Base-by-base conservation (phyloP, 1,140 invertebrate species). In the Drosophila sturtevanti region DNA sequence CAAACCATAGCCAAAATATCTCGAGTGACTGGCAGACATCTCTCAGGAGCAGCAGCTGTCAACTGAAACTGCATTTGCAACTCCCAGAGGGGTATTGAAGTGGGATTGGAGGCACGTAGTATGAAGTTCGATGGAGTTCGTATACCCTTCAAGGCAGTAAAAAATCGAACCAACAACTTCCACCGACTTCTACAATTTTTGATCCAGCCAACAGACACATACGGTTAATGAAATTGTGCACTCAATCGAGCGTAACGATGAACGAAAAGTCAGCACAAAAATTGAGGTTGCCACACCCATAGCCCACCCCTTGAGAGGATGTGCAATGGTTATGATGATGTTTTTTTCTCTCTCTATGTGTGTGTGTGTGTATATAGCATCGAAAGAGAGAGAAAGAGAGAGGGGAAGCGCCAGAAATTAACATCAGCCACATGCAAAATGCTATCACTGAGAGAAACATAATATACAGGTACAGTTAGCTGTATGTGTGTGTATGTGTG, bases 201-300 rank as follows among this genome's bases (percentile, higher is more conserved):
- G 2, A 16, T 48, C 16, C 41, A 11, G 2, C 14, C 16, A 6
- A 48, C 41, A 48, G 41, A 48, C 52, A 89, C 66, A 72, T 82
- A 81, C 72, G 81, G 80, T 81, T 91, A 91, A 91, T 91, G 90
- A 91, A 91, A 91, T 91, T 91, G 90, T 91, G 90, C 90, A 91
- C 76, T 89, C 90, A 91, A 91, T 91, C 77, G 90, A 90, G 90
- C 79, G 90, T 85, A 76, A 85, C 80, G 90, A 89, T 74, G 86
- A 85, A 59, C 72, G 77, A 87, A 85, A 91, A 91, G 89, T 91
- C 89, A 91, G 77, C 90, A 48, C 41, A 81, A 79, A 91, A 90
- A 89, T 89, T 84, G 73, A 87, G 86, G 77, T 79, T 85, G 72
- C 79, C 44, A 21, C 54, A 56, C 22, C n/a, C 52, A 27, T 7